Percentiles rank a stretch among this genome's conserved stretches.
Evolutionary conservation across 1,140 invertebrate species (phyloP).

Genomic region (Drosophila chauvacae): DNA sequence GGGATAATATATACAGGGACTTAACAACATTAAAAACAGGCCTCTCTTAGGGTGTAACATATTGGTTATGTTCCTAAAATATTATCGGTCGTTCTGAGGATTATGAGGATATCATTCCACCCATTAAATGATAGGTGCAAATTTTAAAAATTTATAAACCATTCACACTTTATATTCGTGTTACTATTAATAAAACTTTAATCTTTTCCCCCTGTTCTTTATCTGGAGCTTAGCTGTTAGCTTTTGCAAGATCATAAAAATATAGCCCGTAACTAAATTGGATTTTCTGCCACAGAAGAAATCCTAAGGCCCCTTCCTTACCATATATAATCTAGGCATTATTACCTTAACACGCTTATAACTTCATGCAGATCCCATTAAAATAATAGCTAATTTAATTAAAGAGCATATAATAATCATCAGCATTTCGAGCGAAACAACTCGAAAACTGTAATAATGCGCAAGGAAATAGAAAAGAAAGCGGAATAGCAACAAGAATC

Average conservation of each 20-base stretch:
- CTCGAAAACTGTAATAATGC: conserved; percentile 32
- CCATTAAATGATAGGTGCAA: neutral
- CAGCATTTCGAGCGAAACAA: conserved; percentile 38
- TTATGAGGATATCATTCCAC: neutral
- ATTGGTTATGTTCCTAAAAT: no score
- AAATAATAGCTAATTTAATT: conserved; percentile 67
- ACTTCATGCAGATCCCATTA: conserved; percentile 37
- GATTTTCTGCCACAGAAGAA: conserved; percentile 1
- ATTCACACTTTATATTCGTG: neutral
- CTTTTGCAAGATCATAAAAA: conserved; percentile 13
- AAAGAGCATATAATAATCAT: conserved; percentile 50
- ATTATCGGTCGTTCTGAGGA: no score
- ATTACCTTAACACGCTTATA: conserved; percentile 10
- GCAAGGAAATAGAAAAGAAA: conserved; percentile 22
- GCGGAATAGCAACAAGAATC: neutral
- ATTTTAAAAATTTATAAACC: conserved; percentile 3
- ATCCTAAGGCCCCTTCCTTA: neutral
- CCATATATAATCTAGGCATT: neutral
- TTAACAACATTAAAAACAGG: no score
- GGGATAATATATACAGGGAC: no score
- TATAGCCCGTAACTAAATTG: conserved; percentile 15
- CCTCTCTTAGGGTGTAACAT: no score
- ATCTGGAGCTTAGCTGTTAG: conserved; percentile 12
- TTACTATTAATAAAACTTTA: neutral
- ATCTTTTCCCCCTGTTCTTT: neutral